Percentiles rank a stretch among this genome's conserved stretches.
Conservation (phyloP, 1,140 invertebrate species). For the Calosoma granatense region DNA sequence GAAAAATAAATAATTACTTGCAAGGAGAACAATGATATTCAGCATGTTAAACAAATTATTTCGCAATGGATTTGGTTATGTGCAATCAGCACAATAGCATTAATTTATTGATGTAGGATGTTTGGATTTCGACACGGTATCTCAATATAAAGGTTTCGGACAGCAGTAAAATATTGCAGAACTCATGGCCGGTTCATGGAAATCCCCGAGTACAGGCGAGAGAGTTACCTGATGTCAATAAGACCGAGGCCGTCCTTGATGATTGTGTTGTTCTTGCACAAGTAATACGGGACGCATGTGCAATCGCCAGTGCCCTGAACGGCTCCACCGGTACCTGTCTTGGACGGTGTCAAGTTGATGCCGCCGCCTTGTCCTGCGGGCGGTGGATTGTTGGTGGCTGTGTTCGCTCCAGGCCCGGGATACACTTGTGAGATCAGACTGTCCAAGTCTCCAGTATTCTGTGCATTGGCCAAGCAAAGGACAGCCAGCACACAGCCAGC, state of each 20-base stretch:
- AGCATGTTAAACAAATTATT: no score
- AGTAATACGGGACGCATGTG: conserved; percentile 55
- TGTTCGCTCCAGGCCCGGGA: not conserved
- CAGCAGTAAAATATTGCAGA: no score
- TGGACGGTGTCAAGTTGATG: not conserved
- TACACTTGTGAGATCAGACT: not conserved
- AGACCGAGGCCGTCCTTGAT: conserved; percentile 59
- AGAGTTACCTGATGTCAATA: conserved; percentile 57
- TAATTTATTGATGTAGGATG: no score
- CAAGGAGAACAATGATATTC: no score
- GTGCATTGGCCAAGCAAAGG: not conserved
- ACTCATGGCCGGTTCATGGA: no score
- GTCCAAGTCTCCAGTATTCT: not conserved
- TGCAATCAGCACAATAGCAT: no score
- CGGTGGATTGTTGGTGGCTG: not conserved
- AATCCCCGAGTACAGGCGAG: not conserved
- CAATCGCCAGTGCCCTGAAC: conserved; percentile 26
- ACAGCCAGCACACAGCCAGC: not conserved
- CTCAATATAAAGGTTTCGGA: no score
- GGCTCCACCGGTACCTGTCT: not conserved
- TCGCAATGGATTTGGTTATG: no score
- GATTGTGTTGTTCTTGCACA: conserved; percentile 51
- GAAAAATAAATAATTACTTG: no score
- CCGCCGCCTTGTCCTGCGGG: not conserved
- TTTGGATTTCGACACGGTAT: no score